phyloP scores from a whole-genome alignment of 2,113 vertebrate species.

The Thermophis baileyi region DNA sequence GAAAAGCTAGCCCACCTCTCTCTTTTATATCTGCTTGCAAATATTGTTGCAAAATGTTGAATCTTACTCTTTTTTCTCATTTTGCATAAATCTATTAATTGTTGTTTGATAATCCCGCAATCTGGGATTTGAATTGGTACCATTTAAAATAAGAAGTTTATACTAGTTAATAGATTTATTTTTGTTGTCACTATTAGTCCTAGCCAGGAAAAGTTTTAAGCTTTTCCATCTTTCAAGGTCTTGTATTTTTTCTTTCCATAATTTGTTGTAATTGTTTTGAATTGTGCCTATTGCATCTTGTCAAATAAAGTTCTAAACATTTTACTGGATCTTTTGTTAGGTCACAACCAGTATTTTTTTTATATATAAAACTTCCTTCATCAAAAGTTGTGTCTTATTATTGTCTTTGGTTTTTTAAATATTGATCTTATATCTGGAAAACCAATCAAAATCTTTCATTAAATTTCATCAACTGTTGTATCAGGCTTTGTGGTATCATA shows the following conservation, averaged over 20 bases:
- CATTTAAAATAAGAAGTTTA: background rate
- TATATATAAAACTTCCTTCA: background rate
- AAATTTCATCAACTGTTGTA: background rate
- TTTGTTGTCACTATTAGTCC: background rate
- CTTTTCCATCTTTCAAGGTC: background rate
- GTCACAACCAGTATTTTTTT: background rate
- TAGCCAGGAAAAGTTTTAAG: background rate
- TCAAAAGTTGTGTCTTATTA: background rate
- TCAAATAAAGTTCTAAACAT: background rate
- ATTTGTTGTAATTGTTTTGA: background rate
- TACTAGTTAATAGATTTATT: background rate
- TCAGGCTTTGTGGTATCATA: background rate
- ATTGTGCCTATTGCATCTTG: background rate
- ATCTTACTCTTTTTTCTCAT: background rate
- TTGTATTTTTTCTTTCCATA: background rate
- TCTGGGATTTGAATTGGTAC: background rate
- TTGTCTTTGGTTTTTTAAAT: background rate
- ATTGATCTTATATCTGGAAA: background rate
- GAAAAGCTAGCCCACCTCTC: background rate
- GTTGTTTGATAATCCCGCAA: background rate
- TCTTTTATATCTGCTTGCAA: background rate
- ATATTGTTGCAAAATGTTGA: background rate
- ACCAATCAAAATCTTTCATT: background rate
- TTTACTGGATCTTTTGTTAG: too few species aligned
- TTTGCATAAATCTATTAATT: background rate